Conservation (phyloP, 2,888 invertebrate species). For the Augochlorella aurata region DNA sequence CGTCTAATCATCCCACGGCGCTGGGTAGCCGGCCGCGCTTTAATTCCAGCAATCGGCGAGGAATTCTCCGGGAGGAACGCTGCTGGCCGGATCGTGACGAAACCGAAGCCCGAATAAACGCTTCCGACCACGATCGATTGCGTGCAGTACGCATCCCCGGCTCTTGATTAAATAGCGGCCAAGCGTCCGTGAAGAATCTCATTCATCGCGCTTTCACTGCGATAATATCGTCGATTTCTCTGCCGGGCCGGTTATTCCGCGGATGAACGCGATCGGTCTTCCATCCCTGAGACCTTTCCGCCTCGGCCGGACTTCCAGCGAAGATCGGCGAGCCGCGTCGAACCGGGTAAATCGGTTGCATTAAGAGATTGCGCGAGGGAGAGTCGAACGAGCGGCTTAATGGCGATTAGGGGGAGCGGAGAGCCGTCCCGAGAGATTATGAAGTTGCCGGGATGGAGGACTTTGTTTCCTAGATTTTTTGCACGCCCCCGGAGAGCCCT, state of each 20-base stretch:
- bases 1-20: neutral
- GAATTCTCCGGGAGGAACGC: neutral
- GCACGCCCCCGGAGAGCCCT: neutral
- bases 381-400: constrained; percentile 1
- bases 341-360: constrained; percentile 28
- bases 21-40: neutral
- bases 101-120: constrained; percentile 23
- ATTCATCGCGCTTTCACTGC: constrained; percentile 47
- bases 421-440: neutral
- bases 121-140: constrained; percentile 32
- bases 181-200: constrained; percentile 48
- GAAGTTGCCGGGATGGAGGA: neutral
- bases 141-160: constrained; percentile 27
- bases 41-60: constrained; percentile 16
- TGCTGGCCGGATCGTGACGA: constrained; percentile 15
- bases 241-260: constrained; percentile 36
- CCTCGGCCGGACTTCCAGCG: neutral
- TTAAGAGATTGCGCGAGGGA: constrained; percentile 28
- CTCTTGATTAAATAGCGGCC: constrained; percentile 37
- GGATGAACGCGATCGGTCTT: constrained; percentile 18
- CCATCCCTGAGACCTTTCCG: constrained; percentile 14
- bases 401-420: neutral
- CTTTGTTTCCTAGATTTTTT: neutral
- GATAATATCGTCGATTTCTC: constrained; percentile 51
- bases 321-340: neutral